Percentiles rank a stretch among this genome's conserved stretches.
Evolutionary conservation across 2,113 vertebrate species (phyloP).

Genomic region (Microcebus murinus): DNA sequence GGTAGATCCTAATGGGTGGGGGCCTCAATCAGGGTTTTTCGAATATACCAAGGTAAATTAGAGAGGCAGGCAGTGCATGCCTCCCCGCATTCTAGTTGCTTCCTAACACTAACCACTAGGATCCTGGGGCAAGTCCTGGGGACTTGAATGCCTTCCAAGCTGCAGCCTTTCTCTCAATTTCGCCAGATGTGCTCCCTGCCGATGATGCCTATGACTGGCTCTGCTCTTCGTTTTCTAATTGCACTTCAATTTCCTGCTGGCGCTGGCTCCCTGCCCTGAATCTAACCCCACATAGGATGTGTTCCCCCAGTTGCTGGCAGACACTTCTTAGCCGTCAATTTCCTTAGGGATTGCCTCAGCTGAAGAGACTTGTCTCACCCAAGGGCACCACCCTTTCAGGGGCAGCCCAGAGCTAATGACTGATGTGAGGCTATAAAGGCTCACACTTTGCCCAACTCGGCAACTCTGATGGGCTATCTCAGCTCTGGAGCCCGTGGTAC

Average conservation of each 20-base stretch:
- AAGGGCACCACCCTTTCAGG: neutral
- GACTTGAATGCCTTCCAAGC: neutral
- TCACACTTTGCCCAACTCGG: neutral
- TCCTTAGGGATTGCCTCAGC: neutral
- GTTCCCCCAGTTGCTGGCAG: neutral
- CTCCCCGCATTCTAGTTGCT: neutral
- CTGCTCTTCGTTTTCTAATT: neutral
- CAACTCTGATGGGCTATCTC: neutral
- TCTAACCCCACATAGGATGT: neutral
- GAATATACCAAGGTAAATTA: neutral
- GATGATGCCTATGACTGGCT: neutral
- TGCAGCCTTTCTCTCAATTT: neutral
- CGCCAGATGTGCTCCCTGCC: conserved; percentile 17
- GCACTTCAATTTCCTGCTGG: neutral
- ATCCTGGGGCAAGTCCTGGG: neutral
- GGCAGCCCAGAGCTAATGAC: neutral
- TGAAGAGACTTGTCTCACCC: neutral
- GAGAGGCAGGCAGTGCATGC: neutral
- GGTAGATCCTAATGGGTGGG: neutral
- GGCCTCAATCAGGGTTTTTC: neutral
- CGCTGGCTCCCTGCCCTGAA: neutral
- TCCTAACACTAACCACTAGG: neutral
- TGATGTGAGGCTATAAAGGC: neutral
- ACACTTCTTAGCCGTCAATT: neutral
- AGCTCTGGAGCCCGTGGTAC: neutral